Evolutionary conservation across 1,140 invertebrate species (phyloP), one percentile per base, ranked within the genome.

Genomic region (Drosophila virilis): DNA sequence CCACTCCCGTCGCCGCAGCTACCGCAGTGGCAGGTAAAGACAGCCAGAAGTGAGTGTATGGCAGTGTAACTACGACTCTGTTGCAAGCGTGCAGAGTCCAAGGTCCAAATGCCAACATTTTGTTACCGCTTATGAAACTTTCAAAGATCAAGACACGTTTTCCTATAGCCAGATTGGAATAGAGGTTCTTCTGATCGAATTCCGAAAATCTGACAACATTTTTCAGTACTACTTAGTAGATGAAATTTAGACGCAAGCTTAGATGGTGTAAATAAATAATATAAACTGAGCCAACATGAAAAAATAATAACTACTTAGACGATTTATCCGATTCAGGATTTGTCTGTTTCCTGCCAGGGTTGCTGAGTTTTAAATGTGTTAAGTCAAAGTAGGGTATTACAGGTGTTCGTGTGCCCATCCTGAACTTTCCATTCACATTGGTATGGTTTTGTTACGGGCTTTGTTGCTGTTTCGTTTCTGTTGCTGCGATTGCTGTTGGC

Each of bases 1-100:
- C 57, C 65, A 35, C 9, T 59, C n/a, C 57, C 22, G 40, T 13
- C 38, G 48, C 15, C 52, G 45, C 9, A 22, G n/a, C 15, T 37
- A 46, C 42, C 67, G 45, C 68, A 65, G 50, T 65, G 83, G 64
- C 83, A 86, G 79, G 69, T 83, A 76, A 88, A 71, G 52, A 38
- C 62, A 64, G 7, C 37, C 72, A 64, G 51, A 55, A 55, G 66
- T 61, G 10, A 74, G 71, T 42, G 71, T 69, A 61, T 61, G 8
- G 13, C 15, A 15, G 8, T 15, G 55, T 8, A 32, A 46, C 69
- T 32, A 48, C 60, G 9, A 48, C 50, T 38, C 7, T 32, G 33
- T 51, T 43, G 50, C 51, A 46, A 38, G 40, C 32, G 64, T 28
- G 51, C 33, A 6, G 8, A 37, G 33, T 38, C 33, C 8, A 54